Evolutionary conservation across 1,140 invertebrate species (phyloP), one percentile per base, ranked within the genome.

Genomic region (Thaumatotibia leucotreta): DNA sequence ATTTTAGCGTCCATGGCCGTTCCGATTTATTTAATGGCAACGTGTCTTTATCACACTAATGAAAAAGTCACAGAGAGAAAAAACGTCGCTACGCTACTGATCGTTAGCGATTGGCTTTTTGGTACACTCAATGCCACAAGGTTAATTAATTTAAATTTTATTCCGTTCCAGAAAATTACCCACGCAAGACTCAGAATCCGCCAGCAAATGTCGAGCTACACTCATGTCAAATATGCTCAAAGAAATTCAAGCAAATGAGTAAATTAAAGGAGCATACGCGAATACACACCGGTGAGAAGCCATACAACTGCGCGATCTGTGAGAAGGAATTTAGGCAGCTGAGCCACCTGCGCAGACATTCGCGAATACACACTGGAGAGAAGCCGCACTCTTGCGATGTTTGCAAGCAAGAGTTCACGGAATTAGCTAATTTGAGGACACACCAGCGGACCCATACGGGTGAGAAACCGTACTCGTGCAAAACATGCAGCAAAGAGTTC

Each of bases 361-460:
- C 91, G 11, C 83, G 92, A 11, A 93, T 93, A 17, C 94, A 94
- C 72, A 93, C 93, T 45, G 94, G 93, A 10, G 93, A 93, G 65
- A 92, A 93, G 31, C 94, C 94, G 0, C 92, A 93, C 45, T 88
- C 86, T 11, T 95, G 95, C 75, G 88, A 93, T 31, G 82, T 94
- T 0, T 95, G 95, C 73, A 91, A 92, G 0, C 95, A 95, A 66
- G 92, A 94, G 65, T 97, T 97, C 74, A 66, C 29, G 11, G 61
- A 66, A 4, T 24, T 49, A 9, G 23, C 33, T 6, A 61, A 61
- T 23, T 63, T 96, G 1, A 93, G 95, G 35, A 93, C 95, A 0
- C 96, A 96, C 74, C 73, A 95, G 31, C 89, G 95, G 11, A 95
- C 95, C 27, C 95, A 96, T 71, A 96, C 95, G 0, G 94, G 95